Percentiles rank a stretch among this genome's conserved stretches.
Conservation (phyloP, 2,797 vertebrate species). For the Pseudomugil gertrudae region DNA sequence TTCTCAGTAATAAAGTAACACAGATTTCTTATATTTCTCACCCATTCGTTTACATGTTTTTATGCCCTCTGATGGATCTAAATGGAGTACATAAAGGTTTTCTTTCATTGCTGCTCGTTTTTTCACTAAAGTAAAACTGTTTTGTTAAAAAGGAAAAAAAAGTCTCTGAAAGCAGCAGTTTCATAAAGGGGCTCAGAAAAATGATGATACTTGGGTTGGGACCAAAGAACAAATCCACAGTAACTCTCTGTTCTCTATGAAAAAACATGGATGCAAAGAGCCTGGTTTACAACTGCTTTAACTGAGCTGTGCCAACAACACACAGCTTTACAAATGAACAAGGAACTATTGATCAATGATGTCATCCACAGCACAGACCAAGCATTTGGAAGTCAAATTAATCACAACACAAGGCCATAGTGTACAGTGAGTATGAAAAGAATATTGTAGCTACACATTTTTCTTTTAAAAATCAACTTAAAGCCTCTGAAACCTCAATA, state of each 20-base stretch:
- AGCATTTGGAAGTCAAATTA: constrained; percentile 57
- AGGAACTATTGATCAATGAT: constrained; percentile 34
- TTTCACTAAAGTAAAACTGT: constrained; percentile 18
- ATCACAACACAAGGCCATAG: not conserved
- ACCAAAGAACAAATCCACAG: constrained; percentile 30
- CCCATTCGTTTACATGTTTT: not conserved
- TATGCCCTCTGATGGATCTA: not conserved
- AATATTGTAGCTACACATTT: not conserved
- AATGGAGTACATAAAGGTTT: not conserved
- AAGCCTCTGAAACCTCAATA: not conserved
- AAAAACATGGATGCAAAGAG: constrained; percentile 27
- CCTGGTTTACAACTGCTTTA: constrained; percentile 21
- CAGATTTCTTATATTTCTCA: not conserved
- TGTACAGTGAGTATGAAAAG: constrained; percentile 1
- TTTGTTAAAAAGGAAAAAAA: not conserved
- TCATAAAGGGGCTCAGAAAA: not conserved
- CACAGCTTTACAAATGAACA: constrained; percentile 34
- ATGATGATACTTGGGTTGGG: not conserved
- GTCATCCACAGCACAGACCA: not conserved
- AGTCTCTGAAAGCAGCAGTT: not conserved
- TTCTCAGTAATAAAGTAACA: not conserved
- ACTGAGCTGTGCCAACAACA: constrained; percentile 20
- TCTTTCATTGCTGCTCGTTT: constrained; percentile 23
- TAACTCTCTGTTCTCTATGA: constrained; percentile 15
- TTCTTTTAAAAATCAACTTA: no score